phyloP scores from a whole-genome alignment of 2,888 invertebrate genomes.

The Lacanobia oleracea region DNA sequence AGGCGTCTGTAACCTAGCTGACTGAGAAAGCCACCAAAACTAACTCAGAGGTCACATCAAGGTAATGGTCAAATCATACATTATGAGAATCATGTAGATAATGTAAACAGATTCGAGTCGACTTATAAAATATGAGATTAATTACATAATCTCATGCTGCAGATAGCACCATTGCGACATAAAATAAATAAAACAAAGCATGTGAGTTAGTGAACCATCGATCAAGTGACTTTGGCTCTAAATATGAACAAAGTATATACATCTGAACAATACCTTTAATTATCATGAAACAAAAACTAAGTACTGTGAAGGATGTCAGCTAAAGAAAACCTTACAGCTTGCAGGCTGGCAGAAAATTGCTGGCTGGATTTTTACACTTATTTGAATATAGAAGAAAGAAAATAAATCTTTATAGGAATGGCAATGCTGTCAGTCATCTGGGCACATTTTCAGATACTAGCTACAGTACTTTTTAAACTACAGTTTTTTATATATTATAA shows the following conservation, averaged over 20 bases:
- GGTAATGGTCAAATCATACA: no score
- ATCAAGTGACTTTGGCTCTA: constrained; percentile 7
- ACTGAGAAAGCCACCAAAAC: no score
- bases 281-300: neutral
- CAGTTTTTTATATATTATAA: no score
- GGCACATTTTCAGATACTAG: no score
- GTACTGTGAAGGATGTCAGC: neutral
- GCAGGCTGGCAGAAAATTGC: neutral
- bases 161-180: neutral
- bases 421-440: no score
- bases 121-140: neutral
- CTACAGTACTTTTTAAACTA: no score
- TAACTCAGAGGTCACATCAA: no score
- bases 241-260: neutral
- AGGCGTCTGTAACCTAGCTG: no score
- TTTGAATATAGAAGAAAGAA: no score
- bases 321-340: neutral
- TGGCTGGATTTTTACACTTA: neutral
- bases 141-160: neutral
- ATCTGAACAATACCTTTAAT: neutral
- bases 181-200: neutral
- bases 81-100: no score
- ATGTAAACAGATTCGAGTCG: no score
- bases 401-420: no score
- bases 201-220: constrained; percentile 4